Evolutionary conservation across 1,140 invertebrate species (phyloP).

Genomic region (Himalopsyche phryganea): DNA sequence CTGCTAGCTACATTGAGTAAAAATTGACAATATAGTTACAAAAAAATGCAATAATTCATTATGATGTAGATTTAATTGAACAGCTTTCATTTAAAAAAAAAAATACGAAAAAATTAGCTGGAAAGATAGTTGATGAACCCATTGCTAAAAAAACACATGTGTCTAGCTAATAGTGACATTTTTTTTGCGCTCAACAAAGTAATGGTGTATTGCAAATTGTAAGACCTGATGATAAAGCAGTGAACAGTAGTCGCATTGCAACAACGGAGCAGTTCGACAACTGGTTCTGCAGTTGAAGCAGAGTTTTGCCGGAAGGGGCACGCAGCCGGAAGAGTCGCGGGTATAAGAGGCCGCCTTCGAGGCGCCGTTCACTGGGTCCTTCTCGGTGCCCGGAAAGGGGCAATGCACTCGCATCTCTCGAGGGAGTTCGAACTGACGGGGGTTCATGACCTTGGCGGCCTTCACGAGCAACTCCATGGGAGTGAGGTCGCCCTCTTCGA

Average conservation of each 20-base stretch:
- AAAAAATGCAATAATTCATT: too few species aligned
- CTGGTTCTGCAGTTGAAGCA: slow-evolving; percentile 83
- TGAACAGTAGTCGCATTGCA: slow-evolving; percentile 93
- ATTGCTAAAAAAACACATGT: neutral
- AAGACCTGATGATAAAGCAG: slow-evolving; percentile 82
- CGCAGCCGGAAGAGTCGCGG: slow-evolving; percentile 71
- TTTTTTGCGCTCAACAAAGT: too few species aligned
- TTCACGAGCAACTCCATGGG: slow-evolving; percentile 73
- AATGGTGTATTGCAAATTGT: too few species aligned
- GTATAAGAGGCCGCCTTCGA: slow-evolving; percentile 54
- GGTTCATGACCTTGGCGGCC: slow-evolving; percentile 80
- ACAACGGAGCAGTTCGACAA: slow-evolving; percentile 74
- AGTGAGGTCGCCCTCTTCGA: slow-evolving; percentile 54
- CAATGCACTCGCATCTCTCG: slow-evolving; percentile 72
- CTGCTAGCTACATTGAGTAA: too few species aligned
- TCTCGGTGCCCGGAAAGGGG: slow-evolving; percentile 78
- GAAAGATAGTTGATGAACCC: too few species aligned
- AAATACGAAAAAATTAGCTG: too few species aligned
- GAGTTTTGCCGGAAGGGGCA: slow-evolving; percentile 75
- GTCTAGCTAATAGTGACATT: too few species aligned
- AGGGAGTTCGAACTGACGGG: slow-evolving; percentile 83
- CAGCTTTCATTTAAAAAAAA: too few species aligned
- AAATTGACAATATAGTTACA: too few species aligned
- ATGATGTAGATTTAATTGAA: too few species aligned
- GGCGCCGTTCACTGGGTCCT: slow-evolving; percentile 42